These are phyloP conservation scores for Lithodes maja DNA, from an alignment of 2,888 invertebrate genomes.

Conservation along the genomic window DNA sequence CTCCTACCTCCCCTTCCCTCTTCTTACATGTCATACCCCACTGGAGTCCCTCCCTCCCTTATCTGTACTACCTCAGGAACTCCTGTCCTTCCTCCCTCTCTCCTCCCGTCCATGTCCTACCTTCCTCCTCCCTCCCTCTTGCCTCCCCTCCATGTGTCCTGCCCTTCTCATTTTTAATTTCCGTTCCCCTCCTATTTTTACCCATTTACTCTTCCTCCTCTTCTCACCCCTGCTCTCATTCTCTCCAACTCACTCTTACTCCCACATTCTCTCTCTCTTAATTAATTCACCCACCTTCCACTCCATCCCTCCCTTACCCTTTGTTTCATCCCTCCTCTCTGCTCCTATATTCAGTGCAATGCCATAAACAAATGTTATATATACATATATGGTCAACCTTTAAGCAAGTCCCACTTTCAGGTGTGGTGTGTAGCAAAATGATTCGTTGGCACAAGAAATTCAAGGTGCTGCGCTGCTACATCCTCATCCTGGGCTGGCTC, in stretches of 20 bases:
- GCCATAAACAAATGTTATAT: not conserved
- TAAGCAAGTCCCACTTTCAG: not conserved
- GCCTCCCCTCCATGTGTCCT: not conserved
- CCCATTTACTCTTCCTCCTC: not conserved
- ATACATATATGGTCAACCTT: not conserved
- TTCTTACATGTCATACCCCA: not conserved
- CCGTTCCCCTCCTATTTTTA: not conserved
- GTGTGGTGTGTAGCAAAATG: slow-evolving; percentile 18
- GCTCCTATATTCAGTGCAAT: not conserved
- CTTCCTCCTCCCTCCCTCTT: not conserved
- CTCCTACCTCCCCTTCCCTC: not conserved
- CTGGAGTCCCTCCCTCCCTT: not conserved
- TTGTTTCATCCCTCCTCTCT: not conserved
- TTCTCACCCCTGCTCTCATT: not conserved
- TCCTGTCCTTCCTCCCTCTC: not conserved
- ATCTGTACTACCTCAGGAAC: too few relatives aligned
- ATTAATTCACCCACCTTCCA: not conserved
- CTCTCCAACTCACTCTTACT: not conserved
- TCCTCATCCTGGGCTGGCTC: slow-evolving; percentile 66
- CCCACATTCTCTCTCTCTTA: not conserved
- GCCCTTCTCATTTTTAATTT: not conserved
- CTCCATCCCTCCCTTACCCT: not conserved
- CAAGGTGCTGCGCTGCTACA: slow-evolving; percentile 65
- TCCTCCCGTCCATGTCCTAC: not conserved
- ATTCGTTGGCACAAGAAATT: slow-evolving; percentile 70